A percentile compares a stretch with the other conserved stretches of the same genome.
Conservation (phyloP, 1,140 invertebrate species). For the Charaxes varanes region DNA sequence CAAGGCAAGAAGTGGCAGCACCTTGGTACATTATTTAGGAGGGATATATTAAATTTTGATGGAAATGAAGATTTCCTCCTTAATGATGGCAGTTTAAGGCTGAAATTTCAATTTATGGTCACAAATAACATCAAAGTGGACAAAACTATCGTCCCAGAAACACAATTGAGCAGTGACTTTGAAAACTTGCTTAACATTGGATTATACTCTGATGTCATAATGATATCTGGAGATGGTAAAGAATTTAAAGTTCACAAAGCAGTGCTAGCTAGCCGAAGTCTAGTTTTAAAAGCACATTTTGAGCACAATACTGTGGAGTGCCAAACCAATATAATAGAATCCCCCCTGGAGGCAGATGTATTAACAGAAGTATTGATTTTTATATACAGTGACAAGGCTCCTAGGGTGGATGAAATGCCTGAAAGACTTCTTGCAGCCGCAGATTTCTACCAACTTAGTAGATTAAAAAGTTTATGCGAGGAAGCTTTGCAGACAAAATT, state of each 20-base stretch:
- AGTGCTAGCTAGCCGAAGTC: conserved; percentile 71
- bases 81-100: conserved; percentile 50
- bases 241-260: conserved; percentile 63
- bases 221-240: conserved; percentile 51
- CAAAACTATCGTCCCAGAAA: conserved; percentile 35
- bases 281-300: conserved; percentile 82
- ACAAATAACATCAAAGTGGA: conserved; percentile 58
- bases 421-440: conserved; percentile 62
- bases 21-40: conserved; percentile 51
- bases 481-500: conserved; percentile 60
- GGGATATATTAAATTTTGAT: conserved; percentile 46
- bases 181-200: conserved; percentile 54
- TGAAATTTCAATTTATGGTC: conserved; percentile 62
- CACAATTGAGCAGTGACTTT: conserved; percentile 55
- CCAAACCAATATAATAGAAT: conserved; percentile 75
- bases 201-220: conserved; percentile 57
- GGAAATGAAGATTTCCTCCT: conserved; percentile 43
- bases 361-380: conserved; percentile 79
- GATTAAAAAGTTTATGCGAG: conserved; percentile 61
- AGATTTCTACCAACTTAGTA: conserved; percentile 61
- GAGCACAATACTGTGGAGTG: conserved; percentile 81
- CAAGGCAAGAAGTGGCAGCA: conserved; percentile 64
- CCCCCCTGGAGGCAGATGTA: conserved; percentile 76
- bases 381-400: conserved; percentile 81
- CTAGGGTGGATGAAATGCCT: conserved; percentile 70